Conservation (phyloP, 2,113 vertebrate genomes). For the Tinamus guttatus region DNA sequence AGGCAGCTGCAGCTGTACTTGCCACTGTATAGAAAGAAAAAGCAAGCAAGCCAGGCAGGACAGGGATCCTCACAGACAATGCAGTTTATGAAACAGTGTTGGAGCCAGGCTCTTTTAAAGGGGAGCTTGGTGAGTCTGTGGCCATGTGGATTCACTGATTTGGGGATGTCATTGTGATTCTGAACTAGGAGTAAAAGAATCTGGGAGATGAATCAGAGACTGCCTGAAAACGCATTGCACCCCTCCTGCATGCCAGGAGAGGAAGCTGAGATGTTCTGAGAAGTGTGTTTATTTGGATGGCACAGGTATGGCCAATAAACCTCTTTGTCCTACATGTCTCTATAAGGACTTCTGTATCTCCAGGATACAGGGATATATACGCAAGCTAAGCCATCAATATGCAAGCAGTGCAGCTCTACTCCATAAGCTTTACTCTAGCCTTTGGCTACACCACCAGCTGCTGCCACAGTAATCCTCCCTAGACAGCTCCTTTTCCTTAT, state of each 20-base stretch:
- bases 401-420: background rate
- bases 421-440: background rate
- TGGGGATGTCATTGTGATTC: background rate
- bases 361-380: background rate
- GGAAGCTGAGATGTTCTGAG: background rate
- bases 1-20: background rate
- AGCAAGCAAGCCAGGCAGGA: background rate
- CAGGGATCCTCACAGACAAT: background rate
- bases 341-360: background rate
- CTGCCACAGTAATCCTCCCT: background rate
- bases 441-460: slow-evolving; percentile 4
- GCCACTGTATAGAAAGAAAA: background rate
- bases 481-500: background rate
- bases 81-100: background rate
- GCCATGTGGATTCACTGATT: background rate
- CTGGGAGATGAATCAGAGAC: background rate
- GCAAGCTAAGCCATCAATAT: background rate
- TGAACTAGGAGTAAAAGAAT: background rate
- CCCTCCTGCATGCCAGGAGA: background rate
- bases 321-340: background rate
- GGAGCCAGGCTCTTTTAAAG: background rate
- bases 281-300: background rate
- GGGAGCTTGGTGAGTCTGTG: background rate
- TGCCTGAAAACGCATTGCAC: background rate
- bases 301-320: background rate